Percentiles rank a stretch among this genome's conserved stretches.
phyloP scores from a whole-genome alignment of 2,888 invertebrate species.

The Trichogramma evanescens region DNA sequence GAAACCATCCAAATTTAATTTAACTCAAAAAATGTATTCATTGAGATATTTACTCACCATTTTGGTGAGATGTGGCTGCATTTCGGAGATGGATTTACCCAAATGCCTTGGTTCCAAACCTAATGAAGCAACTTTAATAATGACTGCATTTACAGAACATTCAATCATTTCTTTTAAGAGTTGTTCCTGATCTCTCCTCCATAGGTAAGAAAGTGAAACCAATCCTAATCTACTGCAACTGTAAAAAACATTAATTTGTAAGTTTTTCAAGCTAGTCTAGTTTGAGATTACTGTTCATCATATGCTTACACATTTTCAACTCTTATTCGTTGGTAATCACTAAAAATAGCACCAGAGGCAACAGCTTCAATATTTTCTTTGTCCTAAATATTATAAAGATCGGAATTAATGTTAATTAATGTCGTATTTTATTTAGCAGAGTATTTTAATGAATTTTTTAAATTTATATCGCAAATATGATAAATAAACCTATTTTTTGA shows the following conservation, averaged over 20 bases:
- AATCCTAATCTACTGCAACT: slow-evolving; percentile 83
- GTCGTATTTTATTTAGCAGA: too few relatives aligned
- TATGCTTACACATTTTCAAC: slow-evolving; percentile 92
- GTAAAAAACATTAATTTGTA: slow-evolving; percentile 29
- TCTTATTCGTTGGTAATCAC: slow-evolving; percentile 95
- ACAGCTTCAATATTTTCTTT: slow-evolving; percentile 81
- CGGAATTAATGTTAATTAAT: too few relatives aligned
- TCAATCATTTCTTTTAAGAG: slow-evolving; percentile 94
- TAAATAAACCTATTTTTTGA: too few relatives aligned
- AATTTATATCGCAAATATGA: too few relatives aligned
- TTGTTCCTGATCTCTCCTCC: slow-evolving; percentile 92
- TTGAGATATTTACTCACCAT: slow-evolving; percentile 55
- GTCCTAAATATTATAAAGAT: slow-evolving; percentile 49
- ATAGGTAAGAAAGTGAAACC: slow-evolving; percentile 85
- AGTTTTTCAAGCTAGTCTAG: slow-evolving; percentile 15
- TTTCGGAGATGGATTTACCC: slow-evolving; percentile 75
- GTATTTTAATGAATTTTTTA: too few relatives aligned
- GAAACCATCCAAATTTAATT: slow-evolving; percentile 24
- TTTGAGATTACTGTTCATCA: slow-evolving; percentile 7
- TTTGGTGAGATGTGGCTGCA: slow-evolving; percentile 78
- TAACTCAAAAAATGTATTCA: slow-evolving; percentile 21
- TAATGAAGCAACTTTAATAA: slow-evolving; percentile 95
- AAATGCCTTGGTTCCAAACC: slow-evolving; percentile 87
- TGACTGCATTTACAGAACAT: slow-evolving; percentile 83
- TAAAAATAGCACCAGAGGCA: slow-evolving; percentile 94